Evolutionary conservation across 2,113 vertebrate genomes (phyloP), one percentile per base, ranked within the genome.

Genomic region (Peromyscus maniculatus): DNA sequence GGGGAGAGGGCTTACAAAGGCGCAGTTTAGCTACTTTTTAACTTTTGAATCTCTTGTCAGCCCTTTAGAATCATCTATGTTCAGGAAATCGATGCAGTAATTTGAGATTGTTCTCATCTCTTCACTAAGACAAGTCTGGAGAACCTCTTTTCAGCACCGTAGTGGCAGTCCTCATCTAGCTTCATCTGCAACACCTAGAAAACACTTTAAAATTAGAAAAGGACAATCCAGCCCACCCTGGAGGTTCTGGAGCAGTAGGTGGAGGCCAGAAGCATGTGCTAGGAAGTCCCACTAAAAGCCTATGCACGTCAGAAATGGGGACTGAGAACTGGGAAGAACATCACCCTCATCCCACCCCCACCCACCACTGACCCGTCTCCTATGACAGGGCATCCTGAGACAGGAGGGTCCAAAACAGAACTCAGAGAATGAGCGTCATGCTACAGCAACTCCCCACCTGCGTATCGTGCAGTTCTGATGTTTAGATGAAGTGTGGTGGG

Each of bases 101-200:
- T 95, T 96, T 97, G 97, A 92, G 88, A 96, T 96, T 94, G 91
- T 96, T 91, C 89, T 95, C 91, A 92, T 97, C 52, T 95, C 67
- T 89, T 96, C 55, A 95, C 91, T 97, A 91, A 88, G 88, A 91
- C 79, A 89, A 95, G n/a, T 91, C 79, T 83, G 92, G 33, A 95
- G 83, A 87, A 91, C 87, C 90, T 90, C 96, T 88, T 33, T 88
- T 93, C 93, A 95, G 83, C 36, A 31, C n/a, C 79, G 19, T 52
- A 89, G 46, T 74, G n/a, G 11, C 80, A 28, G 84, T 72, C 28
- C 62, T 13, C 75, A 36, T 82, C 92, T 90, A 78, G 39, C 43
- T 88, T 90, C 84, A 87, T 78, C 80, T 67, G 46, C 46, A 91
- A 96, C 66, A 96, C 95, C 94, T 96, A 91, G 96, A 91, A 96